Base-by-base conservation (phyloP, 2,888 invertebrate genomes). In the Stenotaenia linearis region DNA sequence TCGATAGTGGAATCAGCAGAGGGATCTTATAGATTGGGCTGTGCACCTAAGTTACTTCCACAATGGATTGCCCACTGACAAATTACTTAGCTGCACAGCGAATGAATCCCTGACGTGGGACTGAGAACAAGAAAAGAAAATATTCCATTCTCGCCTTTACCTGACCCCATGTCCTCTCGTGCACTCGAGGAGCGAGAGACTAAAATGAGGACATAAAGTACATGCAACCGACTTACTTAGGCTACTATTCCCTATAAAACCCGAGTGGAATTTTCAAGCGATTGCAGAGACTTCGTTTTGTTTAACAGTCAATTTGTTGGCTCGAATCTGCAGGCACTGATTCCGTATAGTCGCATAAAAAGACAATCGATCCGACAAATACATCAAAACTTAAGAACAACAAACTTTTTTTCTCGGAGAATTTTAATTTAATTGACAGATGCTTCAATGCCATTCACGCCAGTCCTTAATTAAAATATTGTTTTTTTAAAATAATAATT, bases 11-110 rank as follows among this genome's bases (percentile, higher is more conserved):
- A 61, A 61, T 28, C 61, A 61, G 61, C 61, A 61, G 61, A 61
- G 61, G 45, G 61, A 61, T 61, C 61, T 61, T 61, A 61, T 61
- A 61, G 61, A 61, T 61, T 61, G 61, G 61, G 61, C 61, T 61
- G 61, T 25, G 61, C 61, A 61, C 61, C 61, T 23, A 61, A 61
- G 61, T 61, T 61, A 61, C 61, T 61, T 25, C 61, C 61, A 61
- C 61, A 61, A 61, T 61, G 61, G 61, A 61, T 61, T 61, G 61
- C 61, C 61, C 61, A 61, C 61, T 61, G 61, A 61, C 61, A 61
- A 61, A 61, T 61, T 61, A 61, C 61, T 61, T 61, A 61, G 61
- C 61, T 61, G 61, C 61, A 23, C 25, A 25, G 25, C 23, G 61
- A 61, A 61, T 23, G 61, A 61, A 61, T 61, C 61, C 61, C 61